phyloP scores from a whole-genome alignment of 2,113 vertebrate species.

The Dasyprocta punctata region DNA sequence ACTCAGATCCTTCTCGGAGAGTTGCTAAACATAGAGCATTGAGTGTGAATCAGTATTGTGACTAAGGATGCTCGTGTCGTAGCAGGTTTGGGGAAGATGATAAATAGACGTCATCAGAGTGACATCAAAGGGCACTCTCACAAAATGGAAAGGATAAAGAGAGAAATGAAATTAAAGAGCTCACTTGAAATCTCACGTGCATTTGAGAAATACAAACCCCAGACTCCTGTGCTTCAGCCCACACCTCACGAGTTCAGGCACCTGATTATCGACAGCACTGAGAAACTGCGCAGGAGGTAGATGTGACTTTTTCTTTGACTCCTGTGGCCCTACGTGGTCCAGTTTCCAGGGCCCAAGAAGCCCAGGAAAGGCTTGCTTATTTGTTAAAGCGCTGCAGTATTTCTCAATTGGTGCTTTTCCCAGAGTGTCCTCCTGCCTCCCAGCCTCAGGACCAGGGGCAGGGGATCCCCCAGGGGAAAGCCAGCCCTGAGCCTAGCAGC shows the following conservation, averaged over 20 bases:
- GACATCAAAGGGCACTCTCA: slow-evolving; percentile 31
- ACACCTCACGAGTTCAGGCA: not conserved
- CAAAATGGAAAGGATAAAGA: not conserved
- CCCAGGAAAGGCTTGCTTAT: not conserved
- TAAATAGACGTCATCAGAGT: slow-evolving; percentile 36
- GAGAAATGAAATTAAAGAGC: not conserved
- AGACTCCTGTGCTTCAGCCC: not conserved
- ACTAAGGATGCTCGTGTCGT: not conserved
- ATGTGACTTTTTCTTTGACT: too few relatives aligned
- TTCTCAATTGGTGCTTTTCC: not conserved
- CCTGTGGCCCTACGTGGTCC: not conserved
- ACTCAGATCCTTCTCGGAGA: slow-evolving; percentile 20
- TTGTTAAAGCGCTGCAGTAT: rapidly evolving
- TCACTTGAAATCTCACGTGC: not conserved
- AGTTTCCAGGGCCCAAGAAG: not conserved
- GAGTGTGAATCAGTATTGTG: slow-evolving; percentile 33
- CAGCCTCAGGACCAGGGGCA: not conserved
- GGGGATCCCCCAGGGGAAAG: too few relatives aligned
- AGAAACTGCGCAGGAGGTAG: rapidly evolving
- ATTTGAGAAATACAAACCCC: not conserved
- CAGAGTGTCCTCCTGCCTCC: not conserved
- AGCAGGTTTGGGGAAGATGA: slow-evolving; percentile 48
- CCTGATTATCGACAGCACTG: too few relatives aligned
- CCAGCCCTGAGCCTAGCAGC: not conserved
- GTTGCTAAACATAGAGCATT: slow-evolving; percentile 53